Evolutionary conservation across 2,797 vertebrate species (phyloP), one percentile per base, ranked within the genome.

Genomic region (Schizothorax lantsangensis): DNA sequence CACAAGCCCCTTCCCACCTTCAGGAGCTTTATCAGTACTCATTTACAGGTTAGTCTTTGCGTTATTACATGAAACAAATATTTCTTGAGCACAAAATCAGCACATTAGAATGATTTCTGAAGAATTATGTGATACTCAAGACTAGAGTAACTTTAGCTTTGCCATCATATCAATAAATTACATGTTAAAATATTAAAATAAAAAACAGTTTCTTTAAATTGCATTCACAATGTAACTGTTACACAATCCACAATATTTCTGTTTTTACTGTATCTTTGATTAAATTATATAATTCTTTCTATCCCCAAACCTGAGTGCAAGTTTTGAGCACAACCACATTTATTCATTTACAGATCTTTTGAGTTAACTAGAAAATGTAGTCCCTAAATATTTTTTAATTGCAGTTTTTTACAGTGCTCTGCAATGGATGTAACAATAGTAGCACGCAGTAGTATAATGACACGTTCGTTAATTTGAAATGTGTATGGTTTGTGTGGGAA

Each of bases 1-100:
- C 98, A 0, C 59, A 84, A 0, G 96, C 97, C 0, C 96, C 97
- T 0, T 93, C 97, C 0, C 97, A 99, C 90, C 93, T 98, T 15
- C 96, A 97, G 92, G 98, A 99, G 91, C 96, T 99, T 69, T 96
- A 93, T 89, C 96, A 97, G 14, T 99, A 97, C 93, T 99, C 98
- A 79, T 99, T 99, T 5, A 95, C 93, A 0, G 98, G 98, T 99
- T 92, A 93, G 92, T 71, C 2, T 45, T 49, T 49, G 30, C 2
- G 12, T 69, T 19, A 57, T 10, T 45, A 15, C 26, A 72, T 62
- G 15, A 49, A 49, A 49, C 17, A 9, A 17, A 33, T 49, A 43
- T 19, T 64, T 45, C 15, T 33, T 4, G 1, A 47, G 8, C 7
- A 23, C 9, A 26, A 11, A 64, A 79, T 79, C n/a, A 79, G n/a